phyloP scores from a whole-genome alignment of 1,140 invertebrate genomes.

The Bradysia coprophila region DNA sequence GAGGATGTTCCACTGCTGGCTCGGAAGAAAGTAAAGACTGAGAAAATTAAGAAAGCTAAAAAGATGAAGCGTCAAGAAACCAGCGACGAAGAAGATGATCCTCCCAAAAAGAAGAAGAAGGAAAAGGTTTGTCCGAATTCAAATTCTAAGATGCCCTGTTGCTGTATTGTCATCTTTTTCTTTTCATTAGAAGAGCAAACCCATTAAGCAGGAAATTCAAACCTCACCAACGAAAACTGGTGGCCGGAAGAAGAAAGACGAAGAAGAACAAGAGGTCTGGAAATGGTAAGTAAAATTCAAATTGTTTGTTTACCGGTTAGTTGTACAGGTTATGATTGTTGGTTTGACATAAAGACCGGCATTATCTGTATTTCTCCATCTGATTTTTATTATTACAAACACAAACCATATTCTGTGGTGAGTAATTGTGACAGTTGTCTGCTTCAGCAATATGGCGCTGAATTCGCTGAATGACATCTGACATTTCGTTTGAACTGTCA shows the following conservation, averaged over 20 bases:
- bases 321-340: too few relatives aligned
- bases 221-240: constrained; percentile 29
- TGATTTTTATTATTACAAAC: too few relatives aligned
- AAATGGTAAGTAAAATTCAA: constrained; percentile 53
- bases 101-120: constrained; percentile 32
- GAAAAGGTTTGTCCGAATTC: too few relatives aligned
- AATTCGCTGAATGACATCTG: too few relatives aligned
- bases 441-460: too few relatives aligned
- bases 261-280: constrained; percentile 75
- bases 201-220: constrained; percentile 13
- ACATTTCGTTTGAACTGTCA: too few relatives aligned
- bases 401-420: too few relatives aligned
- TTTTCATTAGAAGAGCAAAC: not conserved
- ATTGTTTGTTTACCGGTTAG: not conserved
- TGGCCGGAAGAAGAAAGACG: constrained; percentile 48
- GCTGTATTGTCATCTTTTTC: too few relatives aligned
- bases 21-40: constrained; percentile 52
- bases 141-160: too few relatives aligned
- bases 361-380: too few relatives aligned
- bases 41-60: constrained; percentile 38
- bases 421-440: too few relatives aligned
- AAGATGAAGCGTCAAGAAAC: constrained; percentile 33
- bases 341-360: too few relatives aligned
- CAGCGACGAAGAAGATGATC: constrained; percentile 37
- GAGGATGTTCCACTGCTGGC: constrained; percentile 45